Conservation (phyloP, 2,113 vertebrate species). For the Macquaria australasica region DNA sequence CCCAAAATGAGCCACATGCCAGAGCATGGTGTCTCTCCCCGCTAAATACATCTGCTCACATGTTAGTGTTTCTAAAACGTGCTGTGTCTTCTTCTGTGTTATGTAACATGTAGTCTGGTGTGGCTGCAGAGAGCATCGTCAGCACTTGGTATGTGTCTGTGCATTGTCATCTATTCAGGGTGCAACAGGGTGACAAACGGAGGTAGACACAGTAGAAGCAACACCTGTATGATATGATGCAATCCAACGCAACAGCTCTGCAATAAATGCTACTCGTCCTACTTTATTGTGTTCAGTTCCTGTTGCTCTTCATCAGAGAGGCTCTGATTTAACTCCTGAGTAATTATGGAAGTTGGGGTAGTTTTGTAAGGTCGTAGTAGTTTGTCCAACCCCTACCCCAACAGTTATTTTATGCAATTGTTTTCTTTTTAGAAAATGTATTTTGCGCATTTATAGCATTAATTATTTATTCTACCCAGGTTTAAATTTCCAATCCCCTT, state of each 20-base stretch:
- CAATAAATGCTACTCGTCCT: not conserved
- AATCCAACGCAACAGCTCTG: conserved; percentile 4
- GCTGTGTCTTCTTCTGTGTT: conserved; percentile 21
- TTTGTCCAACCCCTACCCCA: no score
- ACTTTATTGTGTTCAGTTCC: not conserved
- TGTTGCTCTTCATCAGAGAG: not conserved
- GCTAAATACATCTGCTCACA: conserved; percentile 45
- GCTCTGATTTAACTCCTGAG: not conserved
- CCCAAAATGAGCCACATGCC: conserved; percentile 55
- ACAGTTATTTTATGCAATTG: not conserved
- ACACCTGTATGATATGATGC: conserved; percentile 6
- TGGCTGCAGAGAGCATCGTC: conserved; percentile 25
- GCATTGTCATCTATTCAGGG: conserved; percentile 18
- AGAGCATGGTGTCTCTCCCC: conserved; percentile 26
- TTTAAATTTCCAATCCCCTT: not conserved
- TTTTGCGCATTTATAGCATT: not conserved
- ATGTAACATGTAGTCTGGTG: conserved; percentile 36
- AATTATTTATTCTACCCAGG: not conserved
- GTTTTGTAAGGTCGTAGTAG: not conserved
- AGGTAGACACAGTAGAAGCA: conserved; percentile 11
- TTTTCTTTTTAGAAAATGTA: no score
- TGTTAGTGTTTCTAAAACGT: conserved; percentile 4
- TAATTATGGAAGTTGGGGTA: not conserved
- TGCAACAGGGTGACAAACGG: not conserved
- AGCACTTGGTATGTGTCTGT: not conserved